Evolutionary conservation across 1,140 invertebrate genomes (phyloP), one percentile per base, ranked within the genome.

Genomic region (Trichonephila clavipes): DNA sequence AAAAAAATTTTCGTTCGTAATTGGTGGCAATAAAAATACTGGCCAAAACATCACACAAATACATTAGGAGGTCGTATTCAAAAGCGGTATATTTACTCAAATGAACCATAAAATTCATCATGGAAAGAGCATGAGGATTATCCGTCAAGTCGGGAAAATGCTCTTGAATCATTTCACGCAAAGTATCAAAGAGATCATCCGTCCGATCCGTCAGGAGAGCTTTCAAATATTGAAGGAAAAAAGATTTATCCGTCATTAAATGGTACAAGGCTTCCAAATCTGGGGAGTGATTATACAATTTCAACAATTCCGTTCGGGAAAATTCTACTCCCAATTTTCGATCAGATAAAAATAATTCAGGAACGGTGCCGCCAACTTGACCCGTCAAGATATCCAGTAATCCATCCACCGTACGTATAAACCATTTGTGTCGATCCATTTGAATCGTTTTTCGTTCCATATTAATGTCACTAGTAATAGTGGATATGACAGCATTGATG

Each of bases 391-490:
- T 21, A 21, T 92, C 83, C 44, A 86, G 18, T 18, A 51, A 24
- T 7, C 81, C 90, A 14, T 86, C 83, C 7, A 58, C 19, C 0
- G 24, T 28, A 10, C 90, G 82, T 51, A 92, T 58, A 18, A 86
- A 34, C 82, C 83, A 92, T 16, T 92, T 92, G 62, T 92, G 90
- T 21, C 24, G 59, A 58, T 92, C 90, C 90, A 92, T 86, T 21
- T 86, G 82, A 2, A 92, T 28, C 6, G 19, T 59, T 18, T 59
- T 69, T 0, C 83, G 82, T 18, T 92, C 90, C 7, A 92, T 59
- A 18, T 21, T 92, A 7, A 40, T 72, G n/a, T 87, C 82, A n/a
- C 82, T 86, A 0, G 18, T 40, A 19, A 92, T 92, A n/a, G 61
- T 19, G 4, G 82, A 86, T 1, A 92, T 28, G 66, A 90, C 72